Conservation (phyloP, 2,888 invertebrate species). For the Polydrusus tereticollis region DNA sequence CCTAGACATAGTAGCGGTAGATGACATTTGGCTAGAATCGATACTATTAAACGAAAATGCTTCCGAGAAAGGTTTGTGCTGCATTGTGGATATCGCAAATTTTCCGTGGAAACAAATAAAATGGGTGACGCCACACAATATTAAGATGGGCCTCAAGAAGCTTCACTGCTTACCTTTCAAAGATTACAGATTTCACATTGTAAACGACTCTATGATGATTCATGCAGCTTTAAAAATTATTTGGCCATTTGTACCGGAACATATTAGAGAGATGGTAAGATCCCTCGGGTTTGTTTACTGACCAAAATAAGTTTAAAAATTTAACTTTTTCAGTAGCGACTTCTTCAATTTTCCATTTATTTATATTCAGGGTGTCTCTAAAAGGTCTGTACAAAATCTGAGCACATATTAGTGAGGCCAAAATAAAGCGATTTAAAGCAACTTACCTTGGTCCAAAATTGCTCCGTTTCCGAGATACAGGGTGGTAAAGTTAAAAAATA, state of each 20-base stretch:
- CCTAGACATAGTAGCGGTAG: conserved; percentile 61
- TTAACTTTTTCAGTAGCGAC: no score
- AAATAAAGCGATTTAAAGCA: no score
- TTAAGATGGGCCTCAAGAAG: conserved; percentile 55
- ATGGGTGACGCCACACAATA: conserved; percentile 62
- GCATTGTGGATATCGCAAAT: conserved; percentile 62
- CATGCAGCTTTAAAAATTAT: conserved; percentile 59
- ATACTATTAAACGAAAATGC: conserved; percentile 59
- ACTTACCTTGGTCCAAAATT: no score
- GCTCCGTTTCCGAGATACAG: no score
- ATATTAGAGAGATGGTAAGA: conserved; percentile 56
- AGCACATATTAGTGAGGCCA: no score
- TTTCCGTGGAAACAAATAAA: conserved; percentile 58
- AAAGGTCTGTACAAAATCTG: no score
- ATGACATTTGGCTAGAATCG: conserved; percentile 64
- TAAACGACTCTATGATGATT: conserved; percentile 59
- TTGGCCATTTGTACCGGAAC: conserved; percentile 62
- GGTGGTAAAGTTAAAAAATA: no score
- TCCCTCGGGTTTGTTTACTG: no score
- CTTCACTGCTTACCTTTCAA: conserved; percentile 59
- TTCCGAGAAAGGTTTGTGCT: conserved; percentile 62
- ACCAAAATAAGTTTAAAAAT: no score
- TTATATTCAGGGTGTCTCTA: no score
- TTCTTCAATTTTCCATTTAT: no score
- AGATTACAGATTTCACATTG: conserved; percentile 60